Evolutionary conservation across 1,140 invertebrate genomes (phyloP), one percentile per base, ranked within the genome.

Genomic region (Cydia splendana): DNA sequence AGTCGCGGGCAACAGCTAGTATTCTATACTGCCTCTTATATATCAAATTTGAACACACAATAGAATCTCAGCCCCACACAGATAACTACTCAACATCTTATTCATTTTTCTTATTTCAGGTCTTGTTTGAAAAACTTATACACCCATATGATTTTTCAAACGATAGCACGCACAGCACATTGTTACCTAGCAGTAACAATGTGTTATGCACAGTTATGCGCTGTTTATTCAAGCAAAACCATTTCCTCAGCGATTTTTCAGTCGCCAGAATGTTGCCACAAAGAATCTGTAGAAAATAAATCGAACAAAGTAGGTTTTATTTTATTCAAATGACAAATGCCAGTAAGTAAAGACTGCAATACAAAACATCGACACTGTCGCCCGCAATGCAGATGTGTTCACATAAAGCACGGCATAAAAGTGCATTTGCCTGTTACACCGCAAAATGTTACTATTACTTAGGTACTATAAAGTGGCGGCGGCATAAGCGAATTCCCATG

Each of bases 401-500:
- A 71, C 30, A 42, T 71, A 71, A 71, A 71, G 67, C 34, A 71
- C 30, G 30, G n/a, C 45, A 71, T 71, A 71, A 71, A 71, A 71
- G 67, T 71, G 67, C 67, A 71, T 71, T 71, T 38, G 67, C 67
- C 67, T 71, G 67, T 71, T 71, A 18, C 34, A 42, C 30, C 30
- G 42, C 67, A 71, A 71, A 62, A 71, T 38, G 67, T 45, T 20
- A 38, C 67, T 38, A 38, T 71, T 18, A 71, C 30, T 71, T 71
- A 34, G 34, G 34, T 34, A 38, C 67, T 38, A 34, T 69, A 38
- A 71, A 71, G 67, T 38, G 67, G 38, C 78, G 77, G 78, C 76
- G 62, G 74, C 76, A 77, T 81, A 78, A 80, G 76, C 79, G 77
- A 80, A 84, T 82, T 84, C 80, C 79, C 81, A 81, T 82, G 76